Percentiles rank a stretch among this genome's conserved stretches.
phyloP scores from a whole-genome alignment of 2,888 invertebrate genomes.

The Drosophila tanythrix region DNA sequence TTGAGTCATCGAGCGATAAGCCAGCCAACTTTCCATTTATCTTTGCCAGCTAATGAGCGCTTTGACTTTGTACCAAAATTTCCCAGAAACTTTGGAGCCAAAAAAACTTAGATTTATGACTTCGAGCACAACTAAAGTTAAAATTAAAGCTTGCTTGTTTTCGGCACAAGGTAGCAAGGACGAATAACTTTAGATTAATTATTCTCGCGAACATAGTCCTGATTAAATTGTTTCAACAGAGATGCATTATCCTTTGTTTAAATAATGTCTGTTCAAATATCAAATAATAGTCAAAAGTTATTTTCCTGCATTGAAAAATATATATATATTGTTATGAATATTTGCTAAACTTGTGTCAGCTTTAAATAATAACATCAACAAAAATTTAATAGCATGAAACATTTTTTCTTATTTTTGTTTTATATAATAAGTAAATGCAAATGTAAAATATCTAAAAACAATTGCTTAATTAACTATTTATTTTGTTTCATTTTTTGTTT shows the following conservation, averaged over 20 bases:
- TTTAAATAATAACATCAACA: not conserved
- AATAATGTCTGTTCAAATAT: slow-evolving; percentile 4
- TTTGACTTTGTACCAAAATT: slow-evolving; percentile 22
- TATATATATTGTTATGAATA: not conserved
- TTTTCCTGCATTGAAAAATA: not conserved
- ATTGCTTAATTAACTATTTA: not conserved
- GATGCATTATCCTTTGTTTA: slow-evolving; percentile 2
- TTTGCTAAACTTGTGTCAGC: not conserved
- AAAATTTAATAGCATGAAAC: not conserved
- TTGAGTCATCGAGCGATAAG: slow-evolving; percentile 43
- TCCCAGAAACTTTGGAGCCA: slow-evolving; percentile 58
- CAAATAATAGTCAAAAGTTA: not conserved
- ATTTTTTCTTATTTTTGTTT: not conserved
- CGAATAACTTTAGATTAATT: slow-evolving; percentile 29
- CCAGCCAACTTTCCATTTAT: slow-evolving; percentile 58
- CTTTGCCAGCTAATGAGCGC: slow-evolving; percentile 66
- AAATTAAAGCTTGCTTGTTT: slow-evolving; percentile 34
- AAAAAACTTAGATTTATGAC: slow-evolving; percentile 71
- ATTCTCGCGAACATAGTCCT: not conserved
- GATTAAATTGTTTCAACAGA: slow-evolving; percentile 24
- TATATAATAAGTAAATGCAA: not conserved
- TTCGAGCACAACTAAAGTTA: slow-evolving; percentile 33
- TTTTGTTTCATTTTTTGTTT: fast-evolving
- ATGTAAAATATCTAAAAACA: too few species aligned
- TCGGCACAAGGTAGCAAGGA: slow-evolving; percentile 15